Conservation (phyloP, 2,113 vertebrate species). For the Clarias magur region DNA sequence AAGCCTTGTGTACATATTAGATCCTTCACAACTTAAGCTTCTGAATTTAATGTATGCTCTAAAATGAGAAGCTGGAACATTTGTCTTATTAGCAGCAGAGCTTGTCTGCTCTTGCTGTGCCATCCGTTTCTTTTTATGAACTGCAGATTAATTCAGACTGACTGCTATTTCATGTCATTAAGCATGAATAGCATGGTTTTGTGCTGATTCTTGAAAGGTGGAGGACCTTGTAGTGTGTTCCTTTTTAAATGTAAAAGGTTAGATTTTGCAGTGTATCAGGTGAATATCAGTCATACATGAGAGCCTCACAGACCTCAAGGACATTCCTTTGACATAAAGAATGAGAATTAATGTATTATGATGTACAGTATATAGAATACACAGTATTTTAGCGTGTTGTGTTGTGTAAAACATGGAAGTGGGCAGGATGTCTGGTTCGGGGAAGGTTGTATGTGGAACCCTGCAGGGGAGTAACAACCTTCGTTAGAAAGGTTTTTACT, state of each 20-base stretch:
- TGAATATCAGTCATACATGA: background rate
- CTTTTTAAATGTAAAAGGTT: background rate
- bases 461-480: background rate
- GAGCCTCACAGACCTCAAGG: background rate
- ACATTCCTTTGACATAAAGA: background rate
- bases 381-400: background rate
- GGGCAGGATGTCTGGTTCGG: too few relatives aligned
- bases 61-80: conserved; percentile 1
- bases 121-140: conserved; percentile 30
- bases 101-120: background rate
- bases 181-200: background rate
- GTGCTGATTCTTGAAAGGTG: background rate
- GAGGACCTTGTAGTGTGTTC: background rate
- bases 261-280: background rate
- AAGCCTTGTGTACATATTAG: conserved; percentile 49
- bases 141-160: conserved; percentile 34
- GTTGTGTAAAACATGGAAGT: background rate
- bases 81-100: conserved; percentile 18
- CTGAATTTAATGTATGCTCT: conserved; percentile 39
- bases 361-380: background rate
- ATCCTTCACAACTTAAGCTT: conserved; percentile 14
- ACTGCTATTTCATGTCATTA: conserved; percentile 22
- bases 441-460: background rate
- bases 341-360: too few relatives aligned
- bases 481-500: background rate